Base-by-base conservation (phyloP, 2,113 vertebrate genomes). In the Chaenogobius annularis region DNA sequence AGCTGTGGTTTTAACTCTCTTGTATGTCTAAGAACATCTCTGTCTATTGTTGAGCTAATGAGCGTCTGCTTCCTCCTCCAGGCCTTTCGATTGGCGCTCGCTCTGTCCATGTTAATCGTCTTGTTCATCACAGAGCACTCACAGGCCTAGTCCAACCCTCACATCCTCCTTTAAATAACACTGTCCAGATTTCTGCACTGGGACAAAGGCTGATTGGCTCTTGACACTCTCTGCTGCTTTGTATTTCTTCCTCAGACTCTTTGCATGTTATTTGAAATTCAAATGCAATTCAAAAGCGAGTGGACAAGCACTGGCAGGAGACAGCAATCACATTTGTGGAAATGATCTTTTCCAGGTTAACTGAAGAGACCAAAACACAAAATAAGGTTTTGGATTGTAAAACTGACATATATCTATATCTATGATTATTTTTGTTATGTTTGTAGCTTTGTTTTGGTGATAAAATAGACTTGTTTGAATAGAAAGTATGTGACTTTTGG, bases 231-330 rank as follows among this genome's bases (percentile, higher is more conserved):
- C 11, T 66, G 12, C 81, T 74, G 72, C 77, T 89, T 89, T 87
- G 75, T 66, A 26, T 85, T 69, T 82, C 31, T 69, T 79, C 63
- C 67, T 62, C 20, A 10, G 6, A 1, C 13, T 47, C 71, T 91
- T 91, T 86, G 83, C 87, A 89, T 90, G 66, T 70, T 11, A 89
- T 90, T 84, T 86, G 73, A 65, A n/a, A 82, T 83, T 87, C 70
- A 87, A 83, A 88, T 87, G 5, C 5, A 6, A 55, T 22, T 72
- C 0, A 67, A 70, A 26, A 72, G 67, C 1, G 54, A 56, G 65
- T 15, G 43, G 37, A 66, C 50, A 59, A 11, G 5, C 17, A 31
- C 47, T 19, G 20, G 52, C 22, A 10, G 26, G 52, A 46, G 46
- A n/a, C 63, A 23, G 31, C 50, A n/a, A 10, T 77, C 62, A 74